Evolutionary conservation across 2,888 invertebrate species (phyloP), one percentile per base, ranked within the genome.

Genomic region (Limenitis camilla): DNA sequence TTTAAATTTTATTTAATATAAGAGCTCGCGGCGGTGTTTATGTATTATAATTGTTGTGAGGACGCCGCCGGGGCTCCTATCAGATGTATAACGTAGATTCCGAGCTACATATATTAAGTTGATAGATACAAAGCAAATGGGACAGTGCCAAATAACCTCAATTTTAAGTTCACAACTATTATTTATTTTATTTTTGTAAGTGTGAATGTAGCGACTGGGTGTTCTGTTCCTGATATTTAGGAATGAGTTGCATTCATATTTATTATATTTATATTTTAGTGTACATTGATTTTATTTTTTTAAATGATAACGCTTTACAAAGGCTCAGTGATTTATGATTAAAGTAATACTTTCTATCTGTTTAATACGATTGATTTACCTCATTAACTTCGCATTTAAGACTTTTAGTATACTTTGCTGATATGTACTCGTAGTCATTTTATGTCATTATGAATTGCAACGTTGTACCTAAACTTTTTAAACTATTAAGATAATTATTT

Each of bases 101-200:
- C 61, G 61, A 56, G 49, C 62, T 61, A 59, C 61, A 55, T 52
- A 53, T 60, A 48, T 54, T 55, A 60, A 59, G 63, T 64, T 63
- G 56, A 62, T 58, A 56, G 62, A 61, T 59, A 61, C 60, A 57
- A 59, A 62, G 60, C 57, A 61, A 78, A 79, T 78, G 81, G 84
- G 85, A 78, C 81, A 81, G 88, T 88, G 88, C 88, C 88, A 88
- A 88, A 88, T 85, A 87, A 76, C 83, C 76, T 86, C 81, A 81
- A 74, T 71, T 69, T 72, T 84, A 78, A 77, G 81, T 81, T 80
- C 78, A 79, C 77, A 76, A 78, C 69, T 69, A 61, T 64, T 65
- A 67, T 75, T 78, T 82, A 76, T 81, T 77, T 76, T 76, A 74
- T 67, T 66, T 74, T 78, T 76, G 74, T 78, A 76, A 79, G 81